A percentile compares a stretch with the other conserved stretches of the same genome.
Conservation (phyloP, 2,888 invertebrate genomes). For the Andrena chrysosceles region DNA sequence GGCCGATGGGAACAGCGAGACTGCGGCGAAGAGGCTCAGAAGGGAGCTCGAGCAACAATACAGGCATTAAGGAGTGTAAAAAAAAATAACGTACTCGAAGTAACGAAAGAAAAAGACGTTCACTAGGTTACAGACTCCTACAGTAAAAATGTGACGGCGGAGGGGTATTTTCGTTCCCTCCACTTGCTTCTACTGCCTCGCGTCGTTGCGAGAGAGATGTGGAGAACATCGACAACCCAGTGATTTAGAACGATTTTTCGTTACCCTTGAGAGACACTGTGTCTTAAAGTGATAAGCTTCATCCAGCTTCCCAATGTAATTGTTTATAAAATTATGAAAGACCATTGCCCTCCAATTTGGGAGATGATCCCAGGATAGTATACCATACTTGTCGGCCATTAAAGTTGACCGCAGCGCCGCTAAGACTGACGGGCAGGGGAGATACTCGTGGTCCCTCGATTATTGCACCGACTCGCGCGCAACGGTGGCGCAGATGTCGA, state of each 20-base stretch:
- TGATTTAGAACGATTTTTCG: neutral
- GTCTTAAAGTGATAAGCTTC: neutral
- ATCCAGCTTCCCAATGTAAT: neutral
- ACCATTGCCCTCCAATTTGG: neutral
- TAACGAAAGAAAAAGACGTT: constrained; percentile 23
- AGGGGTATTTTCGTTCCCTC: neutral
- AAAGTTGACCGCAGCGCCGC: neutral
- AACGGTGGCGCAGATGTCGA: neutral
- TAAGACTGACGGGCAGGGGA: constrained; percentile 20
- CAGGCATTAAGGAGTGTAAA: constrained; percentile 78
- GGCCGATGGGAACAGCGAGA: constrained; percentile 88
- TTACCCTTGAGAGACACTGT: neutral
- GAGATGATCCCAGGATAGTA: neutral
- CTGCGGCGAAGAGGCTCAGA: constrained; percentile 89
- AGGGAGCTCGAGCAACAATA: constrained; percentile 88
- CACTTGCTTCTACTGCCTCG: neutral
- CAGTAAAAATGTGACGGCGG: neutral
- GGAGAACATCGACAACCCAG: neutral
- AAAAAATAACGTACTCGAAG: neutral
- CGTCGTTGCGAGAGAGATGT: neutral
- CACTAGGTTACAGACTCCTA: constrained; percentile 13
- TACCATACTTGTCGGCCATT: neutral
- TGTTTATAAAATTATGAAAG: neutral
- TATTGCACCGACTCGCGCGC: neutral
- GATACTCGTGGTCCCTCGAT: neutral